Evolutionary conservation across 2,888 invertebrate genomes (phyloP).

Genomic region (Ctenicera cuprea): DNA sequence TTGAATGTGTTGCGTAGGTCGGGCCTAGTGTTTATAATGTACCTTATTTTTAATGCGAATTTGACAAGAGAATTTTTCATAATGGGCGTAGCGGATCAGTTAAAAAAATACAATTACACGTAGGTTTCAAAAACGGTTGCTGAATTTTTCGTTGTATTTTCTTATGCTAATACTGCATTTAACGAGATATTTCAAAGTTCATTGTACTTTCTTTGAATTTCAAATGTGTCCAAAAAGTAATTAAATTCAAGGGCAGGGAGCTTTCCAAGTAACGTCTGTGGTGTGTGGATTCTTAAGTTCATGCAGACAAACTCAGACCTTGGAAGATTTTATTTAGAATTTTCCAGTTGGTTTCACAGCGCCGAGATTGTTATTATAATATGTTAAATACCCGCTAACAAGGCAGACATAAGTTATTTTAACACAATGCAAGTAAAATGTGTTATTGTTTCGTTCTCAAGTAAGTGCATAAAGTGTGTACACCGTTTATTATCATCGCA

Average conservation of each 20-base stretch:
- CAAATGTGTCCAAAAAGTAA: conserved; percentile 8
- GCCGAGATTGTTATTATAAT: conserved; percentile 31
- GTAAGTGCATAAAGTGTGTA: neutral
- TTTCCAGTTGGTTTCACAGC: conserved; percentile 43
- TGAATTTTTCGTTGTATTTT: too few relatives aligned
- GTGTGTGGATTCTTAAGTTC: neutral
- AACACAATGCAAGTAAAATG: conserved; percentile 26
- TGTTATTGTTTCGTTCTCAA: conserved; percentile 20
- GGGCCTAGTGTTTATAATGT: conserved; percentile 25
- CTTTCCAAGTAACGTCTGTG: neutral
- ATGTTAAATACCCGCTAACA: conserved; percentile 43
- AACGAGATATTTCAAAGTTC: too few relatives aligned
- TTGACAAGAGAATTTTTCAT: conserved; percentile 12
- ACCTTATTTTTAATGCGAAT: conserved; percentile 4
- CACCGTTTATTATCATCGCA: neutral
- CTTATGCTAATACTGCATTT: too few relatives aligned
- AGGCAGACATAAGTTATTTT: conserved; percentile 32
- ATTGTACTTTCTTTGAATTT: neutral
- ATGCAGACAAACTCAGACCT: conserved; percentile 33
- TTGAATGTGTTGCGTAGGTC: conserved; percentile 38
- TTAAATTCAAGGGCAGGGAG: conserved; percentile 1
- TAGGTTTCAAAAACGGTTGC: too few relatives aligned
- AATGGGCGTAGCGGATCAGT: neutral
- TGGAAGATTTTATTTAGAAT: conserved; percentile 40
- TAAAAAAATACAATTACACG: too few relatives aligned